Evolutionary conservation across 2,113 vertebrate species (phyloP).

Genomic region (Struthio camelus): DNA sequence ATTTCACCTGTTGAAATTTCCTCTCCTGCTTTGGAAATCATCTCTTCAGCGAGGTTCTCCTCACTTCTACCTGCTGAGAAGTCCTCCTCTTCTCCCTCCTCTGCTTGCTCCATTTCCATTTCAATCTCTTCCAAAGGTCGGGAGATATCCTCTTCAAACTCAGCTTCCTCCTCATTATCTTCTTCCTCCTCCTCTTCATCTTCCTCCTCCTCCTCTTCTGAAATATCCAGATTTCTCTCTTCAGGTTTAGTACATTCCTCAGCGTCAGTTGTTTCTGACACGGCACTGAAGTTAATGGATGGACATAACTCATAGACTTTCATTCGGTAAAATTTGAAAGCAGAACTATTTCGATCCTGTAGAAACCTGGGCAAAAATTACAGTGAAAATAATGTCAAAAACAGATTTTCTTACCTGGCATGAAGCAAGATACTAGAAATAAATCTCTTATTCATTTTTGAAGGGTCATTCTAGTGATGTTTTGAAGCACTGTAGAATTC

Average conservation of each 20-base stretch:
- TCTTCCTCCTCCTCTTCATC: constrained; percentile 36
- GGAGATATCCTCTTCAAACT: constrained; percentile 44
- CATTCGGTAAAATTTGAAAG: constrained; percentile 77
- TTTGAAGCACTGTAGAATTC: not conserved
- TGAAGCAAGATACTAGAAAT: not conserved
- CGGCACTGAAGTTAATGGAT: constrained; percentile 59
- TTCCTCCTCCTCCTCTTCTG: constrained; percentile 23
- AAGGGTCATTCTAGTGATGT: not conserved
- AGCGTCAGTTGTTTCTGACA: not conserved
- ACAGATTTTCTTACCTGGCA: not conserved
- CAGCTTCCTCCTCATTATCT: constrained; percentile 46
- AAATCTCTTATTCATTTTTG: not conserved
- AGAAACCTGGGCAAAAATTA: constrained; percentile 72
- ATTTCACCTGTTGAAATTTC: not conserved
- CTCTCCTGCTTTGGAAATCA: not conserved
- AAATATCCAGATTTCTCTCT: not conserved
- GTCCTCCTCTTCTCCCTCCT: constrained; percentile 61
- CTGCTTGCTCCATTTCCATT: constrained; percentile 30
- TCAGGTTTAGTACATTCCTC: not conserved
- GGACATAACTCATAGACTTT: constrained; percentile 78
- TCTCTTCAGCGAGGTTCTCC: not conserved
- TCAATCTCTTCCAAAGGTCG: constrained; percentile 36
- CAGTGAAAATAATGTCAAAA: not conserved
- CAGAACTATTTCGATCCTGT: constrained; percentile 75
- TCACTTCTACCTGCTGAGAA: constrained; percentile 49